phyloP scores from a whole-genome alignment of 2,113 vertebrate species.

The human region DNA sequence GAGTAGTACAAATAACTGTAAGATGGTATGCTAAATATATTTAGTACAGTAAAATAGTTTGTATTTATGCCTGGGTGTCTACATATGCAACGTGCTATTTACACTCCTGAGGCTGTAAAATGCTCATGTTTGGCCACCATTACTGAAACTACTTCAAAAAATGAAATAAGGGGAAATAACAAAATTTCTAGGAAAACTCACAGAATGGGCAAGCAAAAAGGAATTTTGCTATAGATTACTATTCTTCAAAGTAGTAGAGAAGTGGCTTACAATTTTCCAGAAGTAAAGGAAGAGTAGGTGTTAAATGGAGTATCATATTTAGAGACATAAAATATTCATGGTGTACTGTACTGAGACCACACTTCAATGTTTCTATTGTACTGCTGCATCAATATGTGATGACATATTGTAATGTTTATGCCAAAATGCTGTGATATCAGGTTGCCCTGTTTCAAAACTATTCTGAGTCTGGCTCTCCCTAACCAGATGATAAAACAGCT shows the following conservation, averaged over 20 bases:
- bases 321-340: not conserved
- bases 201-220: not conserved
- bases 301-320: not conserved
- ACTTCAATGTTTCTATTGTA: not conserved
- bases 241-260: not conserved
- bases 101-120: not conserved
- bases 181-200: not conserved
- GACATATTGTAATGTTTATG: not conserved
- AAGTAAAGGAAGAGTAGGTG: constrained; percentile 26
- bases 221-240: not conserved
- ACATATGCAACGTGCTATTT: not conserved
- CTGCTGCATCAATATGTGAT: no score
- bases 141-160: not conserved
- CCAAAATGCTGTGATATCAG: not conserved
- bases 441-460: not conserved
- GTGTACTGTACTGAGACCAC: not conserved
- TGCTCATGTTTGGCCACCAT: not conserved
- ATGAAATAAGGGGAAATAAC: not conserved
- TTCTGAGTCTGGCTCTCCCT: not conserved
- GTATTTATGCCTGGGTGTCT: not conserved
- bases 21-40: not conserved
- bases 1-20: not conserved
- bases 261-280: not conserved
- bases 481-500: not conserved
- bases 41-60: not conserved